Base-by-base conservation (phyloP, 1,140 invertebrate genomes). In the Ooceraea biroi region DNA sequence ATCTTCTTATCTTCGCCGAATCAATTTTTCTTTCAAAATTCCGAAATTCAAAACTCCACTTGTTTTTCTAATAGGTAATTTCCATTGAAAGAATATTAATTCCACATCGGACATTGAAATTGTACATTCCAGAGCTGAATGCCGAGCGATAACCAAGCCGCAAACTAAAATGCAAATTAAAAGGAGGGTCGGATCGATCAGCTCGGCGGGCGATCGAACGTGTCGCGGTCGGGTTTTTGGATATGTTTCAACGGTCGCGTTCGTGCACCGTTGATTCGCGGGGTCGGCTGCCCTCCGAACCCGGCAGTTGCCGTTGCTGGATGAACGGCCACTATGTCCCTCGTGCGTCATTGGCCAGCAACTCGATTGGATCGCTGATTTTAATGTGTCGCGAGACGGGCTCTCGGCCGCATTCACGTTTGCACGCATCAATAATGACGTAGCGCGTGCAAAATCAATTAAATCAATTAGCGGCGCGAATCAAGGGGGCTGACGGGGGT, bases 281-380 rank as follows among this genome's bases (percentile, higher is more conserved):
- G 61, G 84, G 46, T 82, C 22, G 48, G 36, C 36, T n/a, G n/a
- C n/a, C 19, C 66, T 85, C 50, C 66, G 82, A 41, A 63, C 17
- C n/a, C 72, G 66, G 68, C 72, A 85, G 84, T 85, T 58, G 77
- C 27, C 55, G 66, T 19, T 58, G 66, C 48, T 36, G 76, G 48
- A 68, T 27, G 77, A 88, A 65, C 41, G 46, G 14, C 44, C 69
- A n/a, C 17, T 65, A 46, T 77, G 65, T 89, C 78, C 73, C 86
- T 89, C 84, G 73, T 83, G 85, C 87, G 80, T 86, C 82, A 89
- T 89, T 89, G 74, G 72, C 63, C 72, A 68, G 69, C 77, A 88
- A 89, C 46, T 87, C 77, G 85, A 90, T 90, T 78, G 89, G 61
- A 90, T 85, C 82, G 77, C 57, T 90, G 85, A 90, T 90, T 90